Percentiles rank a stretch among this genome's conserved stretches.
These are phyloP conservation scores for Natrix natrix DNA, from an alignment of 2,797 vertebrate species.

Conservation along the genomic window DNA sequence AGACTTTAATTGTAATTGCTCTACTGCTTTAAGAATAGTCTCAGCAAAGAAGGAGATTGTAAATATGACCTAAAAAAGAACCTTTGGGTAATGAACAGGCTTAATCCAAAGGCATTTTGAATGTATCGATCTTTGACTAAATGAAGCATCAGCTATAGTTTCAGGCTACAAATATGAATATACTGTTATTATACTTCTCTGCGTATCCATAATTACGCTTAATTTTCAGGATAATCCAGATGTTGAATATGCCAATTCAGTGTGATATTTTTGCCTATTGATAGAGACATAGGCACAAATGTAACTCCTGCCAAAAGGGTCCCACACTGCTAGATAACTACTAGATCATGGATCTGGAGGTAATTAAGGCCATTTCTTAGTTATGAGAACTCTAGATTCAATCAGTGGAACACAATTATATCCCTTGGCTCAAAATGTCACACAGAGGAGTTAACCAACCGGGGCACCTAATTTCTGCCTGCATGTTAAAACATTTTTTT, in stretches of 20 bases:
- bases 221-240: neutral
- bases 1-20: neutral
- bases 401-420: neutral
- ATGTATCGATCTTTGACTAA: neutral
- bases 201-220: neutral
- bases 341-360: neutral
- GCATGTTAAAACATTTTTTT: neutral
- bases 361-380: neutral
- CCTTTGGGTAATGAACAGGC: neutral
- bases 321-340: neutral
- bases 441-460: neutral
- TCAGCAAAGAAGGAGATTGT: neutral
- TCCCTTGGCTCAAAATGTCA: neutral
- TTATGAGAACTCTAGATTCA: neutral
- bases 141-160: neutral
- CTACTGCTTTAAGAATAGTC: neutral
- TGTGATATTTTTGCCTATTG: neutral
- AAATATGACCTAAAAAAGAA: neutral
- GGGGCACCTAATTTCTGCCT: neutral
- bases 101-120: neutral
- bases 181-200: neutral
- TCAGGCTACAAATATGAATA: neutral
- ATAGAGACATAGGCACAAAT: neutral
- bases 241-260: neutral
- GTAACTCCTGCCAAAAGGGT: neutral